Conservation (phyloP, 2,797 vertebrate genomes). For the Rhinatrema bivittatum region DNA sequence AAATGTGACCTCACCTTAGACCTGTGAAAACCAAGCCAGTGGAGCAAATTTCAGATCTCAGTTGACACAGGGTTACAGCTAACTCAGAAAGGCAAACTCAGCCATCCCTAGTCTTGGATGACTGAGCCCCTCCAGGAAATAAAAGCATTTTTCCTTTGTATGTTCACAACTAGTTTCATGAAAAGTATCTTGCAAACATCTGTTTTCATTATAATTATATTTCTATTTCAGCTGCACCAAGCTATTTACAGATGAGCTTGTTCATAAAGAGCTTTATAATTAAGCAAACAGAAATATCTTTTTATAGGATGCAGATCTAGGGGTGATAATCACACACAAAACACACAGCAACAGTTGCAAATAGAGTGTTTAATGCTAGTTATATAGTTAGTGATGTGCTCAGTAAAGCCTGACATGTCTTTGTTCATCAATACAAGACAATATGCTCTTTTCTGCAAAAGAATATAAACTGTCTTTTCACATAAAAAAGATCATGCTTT, state of each 20-base stretch:
- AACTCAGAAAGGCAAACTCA: neutral
- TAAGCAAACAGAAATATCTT: constrained; percentile 79
- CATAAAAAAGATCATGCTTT: constrained; percentile 42
- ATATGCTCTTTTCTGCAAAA: constrained; percentile 50
- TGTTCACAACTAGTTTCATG: constrained; percentile 57
- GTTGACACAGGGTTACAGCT: neutral
- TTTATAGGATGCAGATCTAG: constrained; percentile 71
- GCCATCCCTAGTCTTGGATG: too few species aligned
- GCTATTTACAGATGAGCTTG: constrained; percentile 73
- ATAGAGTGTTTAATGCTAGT: constrained; percentile 67
- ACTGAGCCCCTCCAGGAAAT: too few species aligned
- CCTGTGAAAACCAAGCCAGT: neutral
- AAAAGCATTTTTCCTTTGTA: constrained; percentile 47
- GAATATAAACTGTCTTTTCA: constrained; percentile 48
- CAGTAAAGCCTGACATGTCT: constrained; percentile 63
- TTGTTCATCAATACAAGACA: constrained; percentile 59
- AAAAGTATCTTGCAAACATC: constrained; percentile 70
- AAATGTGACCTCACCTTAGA: too few species aligned
- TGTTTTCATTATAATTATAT: constrained; percentile 75
- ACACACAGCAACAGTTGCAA: constrained; percentile 74
- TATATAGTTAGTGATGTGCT: constrained; percentile 65
- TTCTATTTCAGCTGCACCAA: constrained; percentile 74
- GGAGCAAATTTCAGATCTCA: neutral
- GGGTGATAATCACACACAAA: constrained; percentile 72
- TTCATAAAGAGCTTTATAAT: constrained; percentile 76